phyloP scores from a whole-genome alignment of 2,113 vertebrate species.

The Microtus oregoni region DNA sequence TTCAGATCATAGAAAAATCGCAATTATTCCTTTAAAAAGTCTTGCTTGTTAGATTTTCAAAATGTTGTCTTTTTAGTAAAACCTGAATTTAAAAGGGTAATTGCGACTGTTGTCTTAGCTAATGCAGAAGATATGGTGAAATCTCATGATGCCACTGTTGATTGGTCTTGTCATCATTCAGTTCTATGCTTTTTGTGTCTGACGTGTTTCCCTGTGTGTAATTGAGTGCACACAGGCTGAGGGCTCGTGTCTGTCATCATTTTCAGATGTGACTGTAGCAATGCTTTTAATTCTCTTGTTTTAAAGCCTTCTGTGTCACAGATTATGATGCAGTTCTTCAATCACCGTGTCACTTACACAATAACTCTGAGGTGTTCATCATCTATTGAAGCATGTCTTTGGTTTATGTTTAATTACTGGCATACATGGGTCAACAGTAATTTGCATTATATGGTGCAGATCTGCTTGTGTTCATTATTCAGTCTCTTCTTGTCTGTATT shows the following conservation, averaged over 20 bases:
- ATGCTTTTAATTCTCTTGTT: background rate
- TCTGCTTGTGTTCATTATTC: background rate
- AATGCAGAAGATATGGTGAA: background rate
- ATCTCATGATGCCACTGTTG: too few species aligned
- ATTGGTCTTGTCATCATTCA: background rate
- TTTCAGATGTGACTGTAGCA: background rate
- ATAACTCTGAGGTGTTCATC: background rate
- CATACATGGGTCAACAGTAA: background rate
- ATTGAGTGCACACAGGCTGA: background rate
- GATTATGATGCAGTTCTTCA: background rate
- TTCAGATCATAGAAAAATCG: background rate
- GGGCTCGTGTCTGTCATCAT: background rate
- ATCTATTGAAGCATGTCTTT: background rate
- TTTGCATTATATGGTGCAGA: background rate
- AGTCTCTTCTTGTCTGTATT: background rate
- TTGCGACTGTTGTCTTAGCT: background rate
- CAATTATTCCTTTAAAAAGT: background rate
- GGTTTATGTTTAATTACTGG: conserved; percentile 1
- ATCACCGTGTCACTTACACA: background rate
- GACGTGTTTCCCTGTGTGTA: background rate
- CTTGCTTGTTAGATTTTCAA: background rate
- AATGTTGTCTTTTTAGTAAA: conserved; percentile 12
- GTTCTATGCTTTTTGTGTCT: background rate
- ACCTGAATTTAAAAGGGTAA: background rate
- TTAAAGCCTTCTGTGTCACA: background rate